Evolutionary conservation across 2,113 vertebrate genomes (phyloP).

Genomic region (Thunnus maccoyii): DNA sequence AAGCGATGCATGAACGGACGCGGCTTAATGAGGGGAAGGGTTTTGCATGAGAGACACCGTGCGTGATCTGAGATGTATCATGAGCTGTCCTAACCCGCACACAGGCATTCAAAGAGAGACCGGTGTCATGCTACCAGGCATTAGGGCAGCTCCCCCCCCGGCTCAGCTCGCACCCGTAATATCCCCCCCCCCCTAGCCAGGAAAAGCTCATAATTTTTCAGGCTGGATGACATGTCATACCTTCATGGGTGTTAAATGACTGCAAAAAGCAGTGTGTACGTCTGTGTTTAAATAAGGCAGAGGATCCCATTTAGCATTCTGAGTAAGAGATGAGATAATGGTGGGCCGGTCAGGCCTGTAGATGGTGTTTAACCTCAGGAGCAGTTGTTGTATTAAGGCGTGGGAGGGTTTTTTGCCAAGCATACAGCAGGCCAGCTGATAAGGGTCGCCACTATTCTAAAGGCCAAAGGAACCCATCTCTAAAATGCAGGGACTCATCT

Average conservation of each 20-base stretch:
- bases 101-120: conserved; percentile 46
- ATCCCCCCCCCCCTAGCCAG: conserved; percentile 33
- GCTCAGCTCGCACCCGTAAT: conserved; percentile 39
- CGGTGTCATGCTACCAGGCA: conserved; percentile 65
- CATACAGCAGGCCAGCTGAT: conserved; percentile 66
- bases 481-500: conserved; percentile 58
- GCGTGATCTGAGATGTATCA: conserved; percentile 66
- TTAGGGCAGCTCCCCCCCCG: conserved; percentile 48
- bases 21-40: conserved; percentile 52
- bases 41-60: conserved; percentile 58
- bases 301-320: conserved; percentile 61
- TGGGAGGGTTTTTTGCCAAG: conserved; percentile 62
- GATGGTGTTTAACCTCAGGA: conserved; percentile 51
- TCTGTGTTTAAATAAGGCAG: conserved; percentile 66
- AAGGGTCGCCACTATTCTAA: conserved; percentile 61
- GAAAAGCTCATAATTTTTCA: conserved; percentile 54
- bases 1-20: conserved; percentile 47
- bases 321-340: conserved; percentile 50
- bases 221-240: conserved; percentile 53
- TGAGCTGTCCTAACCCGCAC: conserved; percentile 49
- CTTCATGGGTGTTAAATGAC: conserved; percentile 65
- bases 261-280: conserved; percentile 40
- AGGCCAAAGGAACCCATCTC: conserved; percentile 34
- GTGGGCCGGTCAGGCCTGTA: conserved; percentile 5
- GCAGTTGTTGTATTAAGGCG: conserved; percentile 67